Percentiles rank a stretch among this genome's conserved stretches.
Evolutionary conservation across 2,888 invertebrate species (phyloP).

Genomic region (Athripsodes cinereus): DNA sequence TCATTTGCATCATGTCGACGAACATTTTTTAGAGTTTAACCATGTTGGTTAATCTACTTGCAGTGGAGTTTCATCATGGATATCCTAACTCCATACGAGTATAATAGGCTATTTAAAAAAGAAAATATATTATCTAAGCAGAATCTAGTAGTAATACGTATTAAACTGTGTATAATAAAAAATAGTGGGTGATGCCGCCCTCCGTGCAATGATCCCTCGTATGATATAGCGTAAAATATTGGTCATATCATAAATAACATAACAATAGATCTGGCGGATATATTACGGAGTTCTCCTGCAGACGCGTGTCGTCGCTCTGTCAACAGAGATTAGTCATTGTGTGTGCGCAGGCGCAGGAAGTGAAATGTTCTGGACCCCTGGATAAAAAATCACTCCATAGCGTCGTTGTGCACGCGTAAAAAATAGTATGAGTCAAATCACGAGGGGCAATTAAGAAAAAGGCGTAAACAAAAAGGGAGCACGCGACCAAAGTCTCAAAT

Average conservation of each 20-base stretch:
- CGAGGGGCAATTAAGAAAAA: slow-evolving; percentile 27
- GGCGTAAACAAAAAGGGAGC: slow-evolving; percentile 27
- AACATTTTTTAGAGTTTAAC: too few relatives aligned
- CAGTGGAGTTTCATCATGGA: too few relatives aligned
- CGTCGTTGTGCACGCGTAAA: not conserved
- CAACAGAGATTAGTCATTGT: slow-evolving; percentile 28
- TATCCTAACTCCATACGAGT: too few relatives aligned
- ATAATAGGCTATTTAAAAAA: too few relatives aligned
- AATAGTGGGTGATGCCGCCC: slow-evolving; percentile 3
- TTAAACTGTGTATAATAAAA: not conserved
- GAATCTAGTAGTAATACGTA: too few relatives aligned
- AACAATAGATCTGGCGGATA: slow-evolving; percentile 24
- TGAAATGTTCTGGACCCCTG: not conserved
- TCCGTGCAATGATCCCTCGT: slow-evolving; percentile 16
- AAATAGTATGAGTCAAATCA: slow-evolving; percentile 15
- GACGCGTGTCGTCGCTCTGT: slow-evolving; percentile 27
- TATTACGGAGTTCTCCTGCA: slow-evolving; percentile 15
- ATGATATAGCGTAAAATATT: slow-evolving; percentile 25
- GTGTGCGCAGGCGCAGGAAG: slow-evolving; percentile 22
- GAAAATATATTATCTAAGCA: too few relatives aligned
- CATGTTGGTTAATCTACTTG: too few relatives aligned
- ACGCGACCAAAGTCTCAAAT: slow-evolving; percentile 10
- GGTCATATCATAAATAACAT: slow-evolving; percentile 27
- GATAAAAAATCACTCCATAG: slow-evolving; percentile 1
- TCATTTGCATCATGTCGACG: too few relatives aligned